phyloP scores from a whole-genome alignment of 2,797 vertebrate species.

The Oreochromis grahami region DNA sequence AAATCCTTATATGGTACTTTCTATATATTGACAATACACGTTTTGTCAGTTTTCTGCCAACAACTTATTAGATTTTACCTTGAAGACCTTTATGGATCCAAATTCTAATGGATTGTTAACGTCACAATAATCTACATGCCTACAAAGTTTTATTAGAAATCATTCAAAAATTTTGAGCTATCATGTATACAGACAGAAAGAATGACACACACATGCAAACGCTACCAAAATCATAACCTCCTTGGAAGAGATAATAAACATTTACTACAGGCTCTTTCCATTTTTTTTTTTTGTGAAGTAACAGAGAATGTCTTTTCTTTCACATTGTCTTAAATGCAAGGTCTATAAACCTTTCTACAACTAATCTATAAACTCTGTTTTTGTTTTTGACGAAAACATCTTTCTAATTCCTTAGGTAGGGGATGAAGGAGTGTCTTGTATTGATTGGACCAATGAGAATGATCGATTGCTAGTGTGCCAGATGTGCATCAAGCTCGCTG shows the following conservation, averaged over 20 bases:
- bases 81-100: background rate
- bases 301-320: background rate
- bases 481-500: slow-evolving; percentile 98
- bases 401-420: slow-evolving; percentile 79
- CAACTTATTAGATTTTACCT: background rate
- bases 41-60: background rate
- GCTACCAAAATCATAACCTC: background rate
- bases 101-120: background rate
- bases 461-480: slow-evolving; percentile 95
- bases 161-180: background rate
- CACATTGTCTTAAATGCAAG: background rate
- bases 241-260: background rate
- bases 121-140: background rate
- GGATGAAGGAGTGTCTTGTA: slow-evolving; percentile 86
- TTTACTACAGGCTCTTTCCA: background rate
- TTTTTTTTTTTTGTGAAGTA: background rate
- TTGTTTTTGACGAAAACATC: background rate
- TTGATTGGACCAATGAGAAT: slow-evolving; percentile 96
- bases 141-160: background rate
- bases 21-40: background rate
- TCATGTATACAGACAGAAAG: background rate
- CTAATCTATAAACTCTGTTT: background rate
- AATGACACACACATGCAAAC: background rate
- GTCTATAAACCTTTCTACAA: background rate
- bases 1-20: background rate